Evolutionary conservation across 2,797 vertebrate genomes (phyloP), one percentile per base, ranked within the genome.

Genomic region (Pteropus rufus): DNA sequence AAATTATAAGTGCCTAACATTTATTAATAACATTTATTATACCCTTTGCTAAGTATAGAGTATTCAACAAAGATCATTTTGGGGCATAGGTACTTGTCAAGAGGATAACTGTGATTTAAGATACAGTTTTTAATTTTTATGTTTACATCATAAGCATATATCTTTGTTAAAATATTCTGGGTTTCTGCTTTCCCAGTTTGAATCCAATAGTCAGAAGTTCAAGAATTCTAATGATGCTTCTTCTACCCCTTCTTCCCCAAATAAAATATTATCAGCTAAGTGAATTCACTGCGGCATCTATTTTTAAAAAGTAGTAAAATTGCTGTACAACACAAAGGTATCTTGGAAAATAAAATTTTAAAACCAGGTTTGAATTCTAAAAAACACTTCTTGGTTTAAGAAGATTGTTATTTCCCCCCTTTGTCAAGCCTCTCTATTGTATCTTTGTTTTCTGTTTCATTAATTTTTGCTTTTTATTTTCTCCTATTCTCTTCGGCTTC

Each of bases 381-480:
- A 56, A 93, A 91, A 60, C 56, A 39, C 19, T 83, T 88, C 39
- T 54, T 87, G 49, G 15, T 46, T 46, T 69, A 60, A 69, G 62
- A 60, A 69, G 11, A 23, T 83, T 56, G 11, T 72, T 31, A 39
- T 91, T 89, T 69, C 65, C 60, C 46, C 8, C 36, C n/a, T 92
- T 62, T 76, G 60, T 60, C 94, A 23, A 62, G 46, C 41, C n/a
- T 84, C 36, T 64, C 2, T 67, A 23, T 44, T 95, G 29, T 70
- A 60, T 90, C 62, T 34, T 73, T 82, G 56, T 89, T 89, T 94
- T 82, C 56, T 96, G 34, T 76, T 65, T 69, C 21, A 62, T 65
- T 96, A 70, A 84, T 85, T 75, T 84, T 31, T 91, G 56, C 34
- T 46, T 80, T 73, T 89, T 91, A 52, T 89, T 87, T 91, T 88